Base-by-base conservation (phyloP, 1,140 invertebrate genomes). In the Pemphigus obesinymphae region DNA sequence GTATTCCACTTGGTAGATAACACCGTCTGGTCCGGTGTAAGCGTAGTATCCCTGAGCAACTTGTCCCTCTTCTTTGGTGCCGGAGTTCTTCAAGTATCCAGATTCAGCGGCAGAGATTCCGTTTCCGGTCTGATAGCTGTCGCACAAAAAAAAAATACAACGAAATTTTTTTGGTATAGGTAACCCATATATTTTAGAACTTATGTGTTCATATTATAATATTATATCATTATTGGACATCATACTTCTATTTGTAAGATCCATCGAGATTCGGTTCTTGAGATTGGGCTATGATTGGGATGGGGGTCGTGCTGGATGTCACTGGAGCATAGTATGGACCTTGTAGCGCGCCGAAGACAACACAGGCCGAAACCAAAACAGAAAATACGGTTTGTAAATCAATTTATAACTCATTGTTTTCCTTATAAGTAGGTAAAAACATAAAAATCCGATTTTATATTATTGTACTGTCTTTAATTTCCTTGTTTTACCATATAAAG, bases 21-120 rank as follows among this genome's bases (percentile, higher is more conserved):
- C 92, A 73, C 94, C 94, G 84, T 95, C 93, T 1, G 93, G 92
- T 17, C 93, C 93, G 0, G 93, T 94, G 86, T 95, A 96, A 66
- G 92, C 92, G 83, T 90, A 94, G 88, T 89, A 85, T 89, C 91
- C 23, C 88, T 89, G 34, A 5, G 88, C 88, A 2, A 87, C 85
- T 84, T 88, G 87, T 23, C 68, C 76, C 82, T 89, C 89, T 37
- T 89, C 88, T 20, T 91, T 89, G 61, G 87, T 85, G 7, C 89
- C 89, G 13, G 87, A 85, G 84, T 89, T 89, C 84, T 90, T 90
- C 48, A 90, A 84, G 82, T 88, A 89, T 23, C 90, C 90, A 83
- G 88, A 87, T 23, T 91, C 91, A 83, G 90, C 88, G 7, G 88
- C 90, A 43, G 91, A 90, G 48, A 93, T 94, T 7, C 92, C 92